Percentiles rank a stretch among this genome's conserved stretches.
Evolutionary conservation across 2,113 vertebrate genomes (phyloP).

Genomic region (Ramphastos sulfuratus): DNA sequence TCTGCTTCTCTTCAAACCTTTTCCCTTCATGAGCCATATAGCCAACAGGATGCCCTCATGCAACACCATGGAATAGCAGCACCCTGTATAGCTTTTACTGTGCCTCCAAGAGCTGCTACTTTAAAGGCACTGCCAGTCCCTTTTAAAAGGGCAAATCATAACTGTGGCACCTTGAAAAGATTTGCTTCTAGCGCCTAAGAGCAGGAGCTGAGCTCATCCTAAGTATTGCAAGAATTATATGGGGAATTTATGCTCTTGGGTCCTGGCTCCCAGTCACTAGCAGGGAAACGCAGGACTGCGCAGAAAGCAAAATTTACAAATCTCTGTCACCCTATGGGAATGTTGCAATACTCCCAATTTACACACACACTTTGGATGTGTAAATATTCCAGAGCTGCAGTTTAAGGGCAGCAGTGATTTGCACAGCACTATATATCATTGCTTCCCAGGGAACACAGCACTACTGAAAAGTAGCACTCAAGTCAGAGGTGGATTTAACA

Average conservation of each 20-base stretch:
- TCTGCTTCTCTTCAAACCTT: neutral
- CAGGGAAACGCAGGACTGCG: neutral
- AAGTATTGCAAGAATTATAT: conserved; percentile 48
- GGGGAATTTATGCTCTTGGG: conserved; percentile 38
- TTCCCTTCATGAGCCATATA: conserved; percentile 43
- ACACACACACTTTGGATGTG: conserved; percentile 56
- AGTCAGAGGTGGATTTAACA: conserved; percentile 59
- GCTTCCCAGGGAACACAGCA: conserved; percentile 37
- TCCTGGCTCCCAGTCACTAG: neutral
- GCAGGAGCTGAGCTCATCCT: conserved; percentile 4
- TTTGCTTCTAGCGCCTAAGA: conserved; percentile 44
- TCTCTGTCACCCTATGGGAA: conserved; percentile 28
- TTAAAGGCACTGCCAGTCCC: conserved; percentile 24
- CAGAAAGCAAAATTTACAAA: conserved; percentile 62
- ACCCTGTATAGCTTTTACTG: neutral
- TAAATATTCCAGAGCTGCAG: conserved; percentile 54
- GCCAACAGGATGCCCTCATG: conserved; percentile 9
- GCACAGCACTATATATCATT: conserved; percentile 47
- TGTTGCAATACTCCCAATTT: conserved; percentile 37
- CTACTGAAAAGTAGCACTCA: conserved; percentile 37
- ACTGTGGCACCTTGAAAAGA: neutral
- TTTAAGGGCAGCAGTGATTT: conserved; percentile 70
- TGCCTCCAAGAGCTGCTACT: neutral
- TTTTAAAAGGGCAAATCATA: conserved; percentile 32
- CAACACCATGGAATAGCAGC: neutral